Percentiles rank a stretch among this genome's conserved stretches.
Conservation (phyloP, 2,888 invertebrate species). For the Caradrina kadenii region DNA sequence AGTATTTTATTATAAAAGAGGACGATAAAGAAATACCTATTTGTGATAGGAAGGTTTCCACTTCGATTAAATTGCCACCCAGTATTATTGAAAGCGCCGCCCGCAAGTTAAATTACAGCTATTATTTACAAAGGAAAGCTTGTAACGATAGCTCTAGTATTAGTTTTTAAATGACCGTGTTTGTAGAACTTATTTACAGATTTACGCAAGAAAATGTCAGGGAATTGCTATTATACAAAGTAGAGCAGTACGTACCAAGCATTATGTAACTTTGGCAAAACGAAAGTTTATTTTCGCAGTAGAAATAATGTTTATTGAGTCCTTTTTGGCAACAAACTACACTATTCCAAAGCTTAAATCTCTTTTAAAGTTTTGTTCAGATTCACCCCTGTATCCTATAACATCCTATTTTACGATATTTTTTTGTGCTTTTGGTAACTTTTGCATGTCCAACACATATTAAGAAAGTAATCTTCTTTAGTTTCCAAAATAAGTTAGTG, state of each 20-base stretch:
- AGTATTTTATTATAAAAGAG: slow-evolving; percentile 4
- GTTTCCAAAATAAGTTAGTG: no score
- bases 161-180: slow-evolving; percentile 26
- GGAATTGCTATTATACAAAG: not conserved
- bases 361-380: no score
- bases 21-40: slow-evolving; percentile 13
- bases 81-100: slow-evolving; percentile 25
- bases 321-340: no score
- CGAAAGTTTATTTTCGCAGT: no score
- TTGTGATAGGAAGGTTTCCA: slow-evolving; percentile 14
- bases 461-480: no score
- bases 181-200: slow-evolving; percentile 8
- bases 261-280: no score
- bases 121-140: slow-evolving; percentile 45
- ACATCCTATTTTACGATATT: no score
- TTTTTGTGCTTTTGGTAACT: no score
- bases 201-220: slow-evolving; percentile 1
- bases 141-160: slow-evolving; percentile 34
- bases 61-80: slow-evolving; percentile 19
- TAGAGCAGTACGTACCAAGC: not conserved
- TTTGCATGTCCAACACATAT: no score
- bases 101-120: slow-evolving; percentile 30
- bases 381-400: no score
- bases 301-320: no score
- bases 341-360: no score